Evolutionary conservation across 1,140 invertebrate genomes (phyloP).

Genomic region (Leptopilina boulardi): DNA sequence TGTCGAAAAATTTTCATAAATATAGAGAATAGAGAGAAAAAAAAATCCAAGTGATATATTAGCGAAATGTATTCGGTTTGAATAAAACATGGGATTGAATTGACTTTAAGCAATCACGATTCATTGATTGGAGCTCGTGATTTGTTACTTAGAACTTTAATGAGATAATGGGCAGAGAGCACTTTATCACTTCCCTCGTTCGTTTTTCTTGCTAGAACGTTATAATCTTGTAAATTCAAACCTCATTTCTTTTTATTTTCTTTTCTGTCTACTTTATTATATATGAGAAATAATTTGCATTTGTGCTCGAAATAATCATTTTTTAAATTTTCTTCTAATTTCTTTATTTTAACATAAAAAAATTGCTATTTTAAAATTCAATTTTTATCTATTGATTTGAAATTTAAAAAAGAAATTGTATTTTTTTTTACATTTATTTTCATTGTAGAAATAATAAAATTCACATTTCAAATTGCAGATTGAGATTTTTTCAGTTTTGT

Average conservation of each 20-base stretch:
- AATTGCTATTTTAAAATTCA: too few relatives aligned
- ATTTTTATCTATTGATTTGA: too few relatives aligned
- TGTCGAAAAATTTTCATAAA: neutral
- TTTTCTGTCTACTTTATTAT: neutral
- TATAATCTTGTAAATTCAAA: neutral
- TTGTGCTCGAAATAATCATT: neutral
- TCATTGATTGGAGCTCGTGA: constrained; percentile 29
- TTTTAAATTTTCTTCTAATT: too few relatives aligned
- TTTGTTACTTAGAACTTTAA: constrained; percentile 26
- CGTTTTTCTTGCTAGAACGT: constrained; percentile 17
- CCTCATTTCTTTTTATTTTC: neutral
- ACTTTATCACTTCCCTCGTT: constrained; percentile 20
- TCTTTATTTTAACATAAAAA: too few relatives aligned
- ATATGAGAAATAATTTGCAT: neutral
- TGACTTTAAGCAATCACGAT: constrained; percentile 22
- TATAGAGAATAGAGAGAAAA: neutral
- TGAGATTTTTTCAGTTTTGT: neutral
- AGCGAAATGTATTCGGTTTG: neutral
- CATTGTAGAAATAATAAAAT: too few relatives aligned
- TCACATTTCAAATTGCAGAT: too few relatives aligned
- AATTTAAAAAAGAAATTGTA: too few relatives aligned
- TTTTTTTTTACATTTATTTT: too few relatives aligned
- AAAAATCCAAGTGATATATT: neutral
- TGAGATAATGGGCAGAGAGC: constrained; percentile 17
- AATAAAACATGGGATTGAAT: constrained; percentile 8